Evolutionary conservation across 2,113 vertebrate genomes (phyloP).

Genomic region (Thalassarche chlororhynchos): DNA sequence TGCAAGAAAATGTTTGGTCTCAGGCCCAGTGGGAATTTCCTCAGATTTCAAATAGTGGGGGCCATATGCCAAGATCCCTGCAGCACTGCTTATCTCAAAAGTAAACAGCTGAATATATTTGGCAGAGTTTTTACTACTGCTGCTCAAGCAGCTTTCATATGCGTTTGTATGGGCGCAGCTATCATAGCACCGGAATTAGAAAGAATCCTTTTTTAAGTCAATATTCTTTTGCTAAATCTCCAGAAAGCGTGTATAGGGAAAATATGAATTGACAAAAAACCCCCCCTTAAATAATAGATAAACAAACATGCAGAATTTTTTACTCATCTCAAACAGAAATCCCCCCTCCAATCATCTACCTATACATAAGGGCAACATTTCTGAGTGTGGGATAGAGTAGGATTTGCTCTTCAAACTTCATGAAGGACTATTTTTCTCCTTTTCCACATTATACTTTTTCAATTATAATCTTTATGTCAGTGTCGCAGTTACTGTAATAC

Average conservation of each 20-base stretch:
- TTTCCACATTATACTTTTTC: neutral
- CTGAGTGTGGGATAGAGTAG: neutral
- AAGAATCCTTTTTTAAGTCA: neutral
- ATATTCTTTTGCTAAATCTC: neutral
- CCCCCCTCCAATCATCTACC: neutral
- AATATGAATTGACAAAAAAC: neutral
- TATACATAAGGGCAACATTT: neutral
- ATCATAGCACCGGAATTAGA: neutral
- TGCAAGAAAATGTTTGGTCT: slow-evolving; percentile 39
- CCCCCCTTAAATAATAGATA: neutral
- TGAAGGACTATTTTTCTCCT: neutral
- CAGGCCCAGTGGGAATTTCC: slow-evolving; percentile 48
- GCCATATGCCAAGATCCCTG: slow-evolving; percentile 19
- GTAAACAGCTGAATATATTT: slow-evolving; percentile 31
- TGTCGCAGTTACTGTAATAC: neutral
- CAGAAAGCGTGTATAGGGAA: neutral
- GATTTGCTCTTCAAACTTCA: neutral
- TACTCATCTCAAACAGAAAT: neutral
- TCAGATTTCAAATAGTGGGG: slow-evolving; percentile 27
- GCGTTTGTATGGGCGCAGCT: neutral
- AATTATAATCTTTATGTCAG: neutral
- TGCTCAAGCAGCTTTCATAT: neutral
- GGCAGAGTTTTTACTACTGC: slow-evolving; percentile 25
- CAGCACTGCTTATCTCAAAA: slow-evolving; percentile 17
- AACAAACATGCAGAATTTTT: neutral